Base-by-base conservation (phyloP, 37 sponge, comb jelly and placozoan species). In the Cliona cf. orientalis region DNA sequence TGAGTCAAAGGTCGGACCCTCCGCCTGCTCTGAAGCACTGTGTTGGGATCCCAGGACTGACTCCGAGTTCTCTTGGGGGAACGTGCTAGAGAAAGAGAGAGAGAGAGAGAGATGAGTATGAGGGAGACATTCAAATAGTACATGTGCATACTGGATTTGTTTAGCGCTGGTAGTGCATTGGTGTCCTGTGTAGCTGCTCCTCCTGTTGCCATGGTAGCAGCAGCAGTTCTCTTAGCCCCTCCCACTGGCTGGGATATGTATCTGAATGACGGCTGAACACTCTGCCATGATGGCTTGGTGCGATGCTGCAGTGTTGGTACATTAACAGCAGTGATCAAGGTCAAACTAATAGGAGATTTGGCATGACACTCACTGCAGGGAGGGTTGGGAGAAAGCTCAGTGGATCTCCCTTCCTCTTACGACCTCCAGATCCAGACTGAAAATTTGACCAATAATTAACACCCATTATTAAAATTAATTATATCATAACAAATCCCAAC, bases 201-300 rank as follows among this genome's bases (percentile, higher is more conserved):
- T 28, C 26, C 5, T 1, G 3, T 31, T 72, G 7, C 28, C 55
- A 22, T 45, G 33, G 55, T 22, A 11, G 32, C 71, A 41, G 46
- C 26, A 3, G 46, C 42, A 39, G 5, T 69, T n/a, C 38, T n/a
- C n/a, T 38, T 75, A 61, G 33, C 12, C 4, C 33, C 43, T 42
- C 69, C 5, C 2, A 89, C 71, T 17, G 82, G 73, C 35, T 81
- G 85, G 23, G 81, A 40, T n/a, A 83, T 78, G 25, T 82, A 76
- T 75, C 73, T 93, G 76, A 96, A 96, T 39, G 72, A 36, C 2
- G 97, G 97, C 31, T 71, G 59, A 32, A 79, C 61, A 32, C 83
- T 66, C 58, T 90, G 88, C 97, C 97, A 96, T 6, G 91, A 83
- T 7, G 97, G 97, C 53, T 93, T 93, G 6, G 82, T 67, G 42